Percentiles rank a stretch among this genome's conserved stretches.
phyloP scores from a whole-genome alignment of 2,797 vertebrate genomes.

The Clangula hyemalis region DNA sequence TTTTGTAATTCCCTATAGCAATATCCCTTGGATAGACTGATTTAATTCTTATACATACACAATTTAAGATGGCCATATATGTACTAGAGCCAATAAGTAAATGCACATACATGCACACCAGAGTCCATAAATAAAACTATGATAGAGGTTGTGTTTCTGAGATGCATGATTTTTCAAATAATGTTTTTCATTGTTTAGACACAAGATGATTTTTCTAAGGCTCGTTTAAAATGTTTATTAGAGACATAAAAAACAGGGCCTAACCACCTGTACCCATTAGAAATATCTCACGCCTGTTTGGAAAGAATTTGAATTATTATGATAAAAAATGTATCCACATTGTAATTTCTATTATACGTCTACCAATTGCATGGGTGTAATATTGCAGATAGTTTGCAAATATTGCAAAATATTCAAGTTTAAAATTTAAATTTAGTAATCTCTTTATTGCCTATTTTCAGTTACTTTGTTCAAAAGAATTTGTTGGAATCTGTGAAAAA shows the following conservation, averaged over 20 bases:
- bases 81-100: neutral
- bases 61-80: neutral
- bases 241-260: neutral
- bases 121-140: neutral
- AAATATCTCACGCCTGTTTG: neutral
- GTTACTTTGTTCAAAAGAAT: neutral
- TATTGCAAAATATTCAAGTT: neutral
- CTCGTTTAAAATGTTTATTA: neutral
- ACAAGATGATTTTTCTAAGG: neutral
- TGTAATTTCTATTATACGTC: neutral
- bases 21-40: neutral
- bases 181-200: neutral
- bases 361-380: neutral
- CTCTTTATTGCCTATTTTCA: neutral
- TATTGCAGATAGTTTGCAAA: neutral
- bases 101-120: neutral
- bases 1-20: neutral
- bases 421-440: neutral
- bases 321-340: neutral
- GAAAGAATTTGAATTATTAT: neutral
- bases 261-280: neutral
- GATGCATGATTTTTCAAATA: neutral
- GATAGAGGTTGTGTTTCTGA: neutral
- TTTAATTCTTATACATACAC: neutral
- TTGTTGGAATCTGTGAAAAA: neutral